Evolutionary conservation across 2,797 vertebrate species (phyloP).

Genomic region (Peromyscus melanophrys): DNA sequence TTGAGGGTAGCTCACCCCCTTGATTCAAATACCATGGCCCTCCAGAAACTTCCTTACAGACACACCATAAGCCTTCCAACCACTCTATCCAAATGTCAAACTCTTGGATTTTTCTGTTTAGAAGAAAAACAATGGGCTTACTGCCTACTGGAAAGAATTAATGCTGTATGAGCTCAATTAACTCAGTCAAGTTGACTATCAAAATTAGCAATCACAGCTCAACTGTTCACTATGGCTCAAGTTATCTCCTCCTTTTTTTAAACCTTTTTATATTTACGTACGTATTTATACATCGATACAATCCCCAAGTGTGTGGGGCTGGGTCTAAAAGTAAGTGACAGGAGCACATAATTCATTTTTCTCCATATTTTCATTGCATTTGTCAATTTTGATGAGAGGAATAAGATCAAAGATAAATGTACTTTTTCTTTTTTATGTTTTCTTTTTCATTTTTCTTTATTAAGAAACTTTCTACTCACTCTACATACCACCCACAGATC

Average conservation of each 20-base stretch:
- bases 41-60: not conserved
- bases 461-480: no score
- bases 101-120: not conserved
- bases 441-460: no score
- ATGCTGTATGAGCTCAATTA: not conserved
- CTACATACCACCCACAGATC: no score
- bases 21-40: not conserved
- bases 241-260: not conserved
- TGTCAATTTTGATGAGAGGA: not conserved
- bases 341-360: not conserved
- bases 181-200: not conserved
- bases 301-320: not conserved
- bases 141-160: not conserved
- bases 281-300: not conserved
- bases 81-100: not conserved
- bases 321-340: not conserved
- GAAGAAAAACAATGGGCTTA: not conserved
- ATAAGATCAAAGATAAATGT: not conserved
- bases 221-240: not conserved
- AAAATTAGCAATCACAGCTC: not conserved
- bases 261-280: not conserved
- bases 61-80: not conserved
- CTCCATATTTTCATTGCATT: conserved; percentile 12
- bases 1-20: accelerated
- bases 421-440: not conserved